Conservation (phyloP, 2,797 vertebrate genomes). For the Valencia hispanica region DNA sequence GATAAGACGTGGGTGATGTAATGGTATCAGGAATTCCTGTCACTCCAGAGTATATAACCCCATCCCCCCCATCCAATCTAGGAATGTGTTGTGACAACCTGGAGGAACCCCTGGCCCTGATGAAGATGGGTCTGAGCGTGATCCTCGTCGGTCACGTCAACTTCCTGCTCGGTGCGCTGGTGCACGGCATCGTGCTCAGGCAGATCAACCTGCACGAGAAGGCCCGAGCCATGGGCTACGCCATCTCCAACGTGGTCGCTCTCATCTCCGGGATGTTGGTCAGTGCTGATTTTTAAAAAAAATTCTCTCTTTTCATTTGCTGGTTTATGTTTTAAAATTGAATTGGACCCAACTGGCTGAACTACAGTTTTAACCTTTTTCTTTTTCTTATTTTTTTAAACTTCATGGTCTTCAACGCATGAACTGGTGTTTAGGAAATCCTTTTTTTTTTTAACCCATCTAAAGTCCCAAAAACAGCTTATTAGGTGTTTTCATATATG, state of each 20-base stretch:
- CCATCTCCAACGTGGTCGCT: constrained; percentile 82
- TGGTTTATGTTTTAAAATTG: background rate
- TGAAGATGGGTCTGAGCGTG: constrained; percentile 91
- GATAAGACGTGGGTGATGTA: constrained; percentile 35
- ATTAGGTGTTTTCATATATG: too few relatives aligned
- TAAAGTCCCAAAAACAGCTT: background rate
- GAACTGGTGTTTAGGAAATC: background rate
- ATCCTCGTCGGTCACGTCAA: constrained; percentile 89
- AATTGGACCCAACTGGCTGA: background rate
- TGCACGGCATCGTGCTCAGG: constrained; percentile 90
- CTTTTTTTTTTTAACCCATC: background rate
- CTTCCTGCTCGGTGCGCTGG: constrained; percentile 86
- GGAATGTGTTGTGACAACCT: constrained; percentile 76
- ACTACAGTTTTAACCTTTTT: background rate
- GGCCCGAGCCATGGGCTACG: constrained; percentile 81
- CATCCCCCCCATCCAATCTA: constrained; percentile 20
- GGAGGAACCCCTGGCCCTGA: constrained; percentile 80
- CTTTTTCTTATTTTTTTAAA: background rate
- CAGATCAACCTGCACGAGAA: constrained; percentile 79
- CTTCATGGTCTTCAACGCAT: background rate
- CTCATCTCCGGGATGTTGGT: constrained; percentile 86
- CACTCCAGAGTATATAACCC: background rate
- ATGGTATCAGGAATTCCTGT: background rate
- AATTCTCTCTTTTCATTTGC: background rate
- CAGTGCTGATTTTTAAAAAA: too few relatives aligned